These are phyloP conservation scores for Hermetia illucens DNA, from an alignment of 1,140 invertebrate species.

Conservation along the genomic window DNA sequence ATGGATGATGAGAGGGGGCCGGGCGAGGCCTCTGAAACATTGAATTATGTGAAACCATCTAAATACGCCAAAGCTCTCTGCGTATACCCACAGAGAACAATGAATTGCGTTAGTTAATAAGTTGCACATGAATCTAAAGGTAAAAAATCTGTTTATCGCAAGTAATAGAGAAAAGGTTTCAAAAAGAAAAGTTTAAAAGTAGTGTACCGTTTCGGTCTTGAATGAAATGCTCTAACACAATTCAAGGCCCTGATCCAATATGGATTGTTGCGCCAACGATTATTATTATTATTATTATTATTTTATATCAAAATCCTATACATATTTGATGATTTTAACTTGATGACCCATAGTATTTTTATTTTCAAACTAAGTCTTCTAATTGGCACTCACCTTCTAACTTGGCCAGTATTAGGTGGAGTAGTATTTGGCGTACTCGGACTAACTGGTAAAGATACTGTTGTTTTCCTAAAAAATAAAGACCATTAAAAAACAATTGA, in stretches of 20 bases:
- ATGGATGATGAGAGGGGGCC: too few relatives aligned
- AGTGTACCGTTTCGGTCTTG: not conserved
- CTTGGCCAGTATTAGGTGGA: conserved; percentile 1
- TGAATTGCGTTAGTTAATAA: not conserved
- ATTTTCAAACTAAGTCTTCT: not conserved
- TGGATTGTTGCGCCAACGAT: too few relatives aligned
- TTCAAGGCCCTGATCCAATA: too few relatives aligned
- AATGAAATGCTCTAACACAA: too few relatives aligned
- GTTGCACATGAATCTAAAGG: not conserved
- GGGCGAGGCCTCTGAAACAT: too few relatives aligned
- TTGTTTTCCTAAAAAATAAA: conserved; percentile 3
- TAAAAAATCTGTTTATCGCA: not conserved
- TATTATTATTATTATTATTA: not conserved
- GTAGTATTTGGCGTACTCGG: conserved; percentile 1
- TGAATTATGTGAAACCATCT: too few relatives aligned
- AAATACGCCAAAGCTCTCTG: too few relatives aligned
- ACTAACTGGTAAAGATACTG: conserved; percentile 2
- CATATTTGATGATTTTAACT: not conserved
- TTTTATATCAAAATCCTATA: not conserved
- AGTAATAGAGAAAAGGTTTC: not conserved
- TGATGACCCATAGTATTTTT: not conserved
- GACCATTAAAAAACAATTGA: not conserved
- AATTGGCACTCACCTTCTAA: conserved; percentile 5
- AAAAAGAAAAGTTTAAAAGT: not conserved
- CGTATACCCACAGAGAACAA: too few relatives aligned